phyloP scores from a whole-genome alignment of 1,140 invertebrate genomes.

The Lasaia peninsularis region DNA sequence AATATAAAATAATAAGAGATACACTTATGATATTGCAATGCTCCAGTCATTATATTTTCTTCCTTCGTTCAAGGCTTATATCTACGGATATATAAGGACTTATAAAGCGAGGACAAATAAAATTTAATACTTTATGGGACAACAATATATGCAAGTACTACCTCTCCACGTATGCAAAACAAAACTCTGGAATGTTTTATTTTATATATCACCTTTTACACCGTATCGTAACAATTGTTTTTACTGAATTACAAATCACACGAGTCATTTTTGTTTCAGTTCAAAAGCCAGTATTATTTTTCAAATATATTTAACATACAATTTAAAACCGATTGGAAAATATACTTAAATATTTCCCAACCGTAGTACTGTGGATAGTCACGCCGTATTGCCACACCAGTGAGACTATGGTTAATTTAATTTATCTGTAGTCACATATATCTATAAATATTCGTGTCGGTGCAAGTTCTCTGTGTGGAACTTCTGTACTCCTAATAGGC shows the following conservation, averaged over 20 bases:
- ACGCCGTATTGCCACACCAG: too few relatives aligned
- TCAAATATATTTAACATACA: too few relatives aligned
- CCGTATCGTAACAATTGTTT: neutral
- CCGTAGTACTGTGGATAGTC: too few relatives aligned
- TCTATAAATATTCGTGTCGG: too few relatives aligned
- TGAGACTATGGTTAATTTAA: too few relatives aligned
- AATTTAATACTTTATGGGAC: conserved; percentile 18
- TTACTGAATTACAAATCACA: neutral
- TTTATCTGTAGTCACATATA: too few relatives aligned
- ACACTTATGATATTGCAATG: neutral
- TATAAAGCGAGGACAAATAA: conserved; percentile 11
- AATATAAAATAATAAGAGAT: neutral
- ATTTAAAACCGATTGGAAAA: too few relatives aligned
- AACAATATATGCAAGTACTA: conserved; percentile 15
- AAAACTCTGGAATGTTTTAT: conserved; percentile 17
- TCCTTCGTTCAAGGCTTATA: conserved; percentile 1
- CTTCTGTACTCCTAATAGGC: too few relatives aligned
- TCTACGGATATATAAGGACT: neutral
- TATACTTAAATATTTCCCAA: too few relatives aligned
- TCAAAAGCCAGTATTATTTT: too few relatives aligned
- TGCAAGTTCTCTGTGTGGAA: too few relatives aligned
- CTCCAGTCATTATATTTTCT: neutral
- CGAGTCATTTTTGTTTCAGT: neutral
- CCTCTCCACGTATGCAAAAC: conserved; percentile 19
- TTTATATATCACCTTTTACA: conserved; percentile 13